Evolutionary conservation across 2,797 vertebrate species (phyloP), one percentile per base, ranked within the genome.

Genomic region (Cynopterus sphinx): DNA sequence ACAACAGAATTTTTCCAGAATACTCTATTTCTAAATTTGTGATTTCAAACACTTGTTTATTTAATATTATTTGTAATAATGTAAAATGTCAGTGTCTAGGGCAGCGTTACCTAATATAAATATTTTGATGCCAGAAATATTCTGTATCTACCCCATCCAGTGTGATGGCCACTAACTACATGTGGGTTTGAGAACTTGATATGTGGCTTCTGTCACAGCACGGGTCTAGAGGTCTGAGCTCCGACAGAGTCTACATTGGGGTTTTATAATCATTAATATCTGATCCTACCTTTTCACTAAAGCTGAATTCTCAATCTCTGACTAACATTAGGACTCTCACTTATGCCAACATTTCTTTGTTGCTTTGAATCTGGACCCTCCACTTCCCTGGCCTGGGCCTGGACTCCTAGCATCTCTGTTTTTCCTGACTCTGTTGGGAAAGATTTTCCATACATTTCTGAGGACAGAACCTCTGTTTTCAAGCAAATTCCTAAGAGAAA

Each of bases 161-260:
- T 15, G 24, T 0, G 0, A 85, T 21, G n/a, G 61, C 22, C 24
- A 24, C 24, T 53, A 43, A 28, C 22, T 46, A 22, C 0, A 0
- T 39, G 43, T 65, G 39, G 15, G 31, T 26, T 15, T 9, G 28
- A 43, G 10, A 53, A 91, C 43, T 41, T 33, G 33, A 39, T 13
- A 28, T 0, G 0, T 15, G 49, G 61, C 22, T 51, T 5, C 1
- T n/a, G 10, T 79, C 49, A 46, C 36, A 88, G 57, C 21, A 11
- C 22, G 4, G 2, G 36, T 31, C 17, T 4, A n/a, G 6, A 59
- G 51, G 5, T 15, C 12, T 39, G 8, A 26, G 3, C 4, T 21
- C n/a, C 9, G 2, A 11, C 5, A n/a, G 11, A 31, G 36, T 77
- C 16, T 41, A 10, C 5, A 8, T 31, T 46, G 39, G 41, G 39